Evolutionary conservation across 2,888 invertebrate genomes (phyloP), one percentile per base, ranked within the genome.

Genomic region (Carterocephalus palaemon): DNA sequence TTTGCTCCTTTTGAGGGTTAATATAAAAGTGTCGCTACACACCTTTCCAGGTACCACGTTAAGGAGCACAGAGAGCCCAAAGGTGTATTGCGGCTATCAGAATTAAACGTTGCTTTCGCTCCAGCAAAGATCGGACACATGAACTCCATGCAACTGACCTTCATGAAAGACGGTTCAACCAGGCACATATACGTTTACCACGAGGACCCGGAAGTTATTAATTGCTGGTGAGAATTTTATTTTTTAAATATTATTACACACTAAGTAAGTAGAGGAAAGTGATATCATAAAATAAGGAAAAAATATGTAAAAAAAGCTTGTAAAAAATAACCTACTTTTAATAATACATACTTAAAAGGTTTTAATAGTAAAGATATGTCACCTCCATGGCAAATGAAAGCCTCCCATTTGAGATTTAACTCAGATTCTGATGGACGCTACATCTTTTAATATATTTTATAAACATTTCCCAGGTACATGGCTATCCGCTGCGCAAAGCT

Each of bases 131-230:
- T 94, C 39, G 92, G 90, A 8, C 90, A 92, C 71, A 90, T 90
- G 64, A 94, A 94, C 70, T 94, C 94, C 5, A 88, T 96, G 75
- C 96, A 96, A 82, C 79, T 97, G 23, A 94, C 95, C 1, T 96
- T 92, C 66, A 89, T 95, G 72, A 94, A 94, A 67, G 94, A 95
- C 50, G 95, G 95, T 1, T 90, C 92, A 2, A 96, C 96, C 1
- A 81, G 96, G 51, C 95, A 95, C 66, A 92, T 97, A 57, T 97
- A 93, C 71, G 92, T 96, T 0, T 94, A 95, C 69, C 94, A 95
- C 56, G 94, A 95, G 56, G 94, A 94, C 57, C 90, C 95, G 1
- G 94, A 95, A 84, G 91, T 93, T 34, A 93, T 95, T 48, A 93
- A 92, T 24, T 93, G 93, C 72, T 96, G 96, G 96, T 90, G 79